A percentile compares a stretch with the other conserved stretches of the same genome.
Conservation (phyloP, 2,888 invertebrate genomes). For the Agapostemon virescens region DNA sequence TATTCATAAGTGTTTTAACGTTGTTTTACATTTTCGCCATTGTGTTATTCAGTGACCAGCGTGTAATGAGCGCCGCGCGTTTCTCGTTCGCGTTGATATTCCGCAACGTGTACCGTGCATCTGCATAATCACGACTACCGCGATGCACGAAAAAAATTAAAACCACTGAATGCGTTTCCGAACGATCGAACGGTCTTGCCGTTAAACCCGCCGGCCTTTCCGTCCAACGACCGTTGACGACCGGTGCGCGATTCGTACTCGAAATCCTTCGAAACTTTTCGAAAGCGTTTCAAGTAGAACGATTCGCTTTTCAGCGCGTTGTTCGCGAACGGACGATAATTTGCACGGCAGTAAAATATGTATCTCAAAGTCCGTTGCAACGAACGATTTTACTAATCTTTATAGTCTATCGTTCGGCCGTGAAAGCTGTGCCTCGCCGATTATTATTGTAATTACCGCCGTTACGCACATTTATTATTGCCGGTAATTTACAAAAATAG, state of each 20-base stretch:
- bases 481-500: background rate
- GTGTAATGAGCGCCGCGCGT: background rate
- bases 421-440: background rate
- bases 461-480: background rate
- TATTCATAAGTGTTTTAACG: slow-evolving; percentile 6
- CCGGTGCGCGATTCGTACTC: too few species aligned
- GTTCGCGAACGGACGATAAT: background rate
- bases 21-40: background rate
- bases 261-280: too few species aligned
- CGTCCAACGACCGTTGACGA: too few species aligned
- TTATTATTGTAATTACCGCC: background rate
- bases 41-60: slow-evolving; percentile 9
- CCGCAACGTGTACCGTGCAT: background rate
- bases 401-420: background rate
- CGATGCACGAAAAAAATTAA: background rate
- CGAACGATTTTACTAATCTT: background rate
- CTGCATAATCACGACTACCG: background rate
- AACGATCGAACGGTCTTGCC: background rate
- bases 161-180: background rate
- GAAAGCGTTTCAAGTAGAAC: background rate
- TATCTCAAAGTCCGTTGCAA: background rate
- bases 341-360: background rate
- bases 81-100: background rate
- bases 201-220: too few species aligned
- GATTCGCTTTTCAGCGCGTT: background rate